These are phyloP conservation scores for Alloscopus bannaensis DNA, from an alignment of 2,888 invertebrate species.

Conservation along the genomic window DNA sequence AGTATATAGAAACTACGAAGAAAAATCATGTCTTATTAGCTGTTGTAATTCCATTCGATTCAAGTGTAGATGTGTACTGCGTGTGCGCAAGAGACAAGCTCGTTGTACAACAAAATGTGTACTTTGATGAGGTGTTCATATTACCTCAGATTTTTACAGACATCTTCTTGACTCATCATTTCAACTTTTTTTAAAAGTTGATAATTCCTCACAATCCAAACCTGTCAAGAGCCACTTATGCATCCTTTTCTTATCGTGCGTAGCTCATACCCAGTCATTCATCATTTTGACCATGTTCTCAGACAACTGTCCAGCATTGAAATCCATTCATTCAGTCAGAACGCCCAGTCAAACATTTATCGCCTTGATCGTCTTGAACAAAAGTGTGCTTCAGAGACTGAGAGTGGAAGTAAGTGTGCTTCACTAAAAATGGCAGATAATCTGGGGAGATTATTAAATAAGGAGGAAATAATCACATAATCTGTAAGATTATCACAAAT, in stretches of 20 bases:
- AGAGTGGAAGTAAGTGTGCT: conserved; percentile 33
- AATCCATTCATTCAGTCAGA: conserved; percentile 9
- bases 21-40: no score
- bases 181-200: conserved; percentile 57
- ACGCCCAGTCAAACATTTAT: no score
- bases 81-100: no score
- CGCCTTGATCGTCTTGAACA: no score
- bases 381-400: neutral
- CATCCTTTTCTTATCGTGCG: conserved; percentile 50
- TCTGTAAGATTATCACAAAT: conserved; percentile 27
- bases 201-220: conserved; percentile 63
- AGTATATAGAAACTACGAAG: no score
- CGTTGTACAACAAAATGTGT: no score
- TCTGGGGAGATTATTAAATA: no score
- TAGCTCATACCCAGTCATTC: conserved; percentile 57
- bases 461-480: no score
- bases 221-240: conserved; percentile 64
- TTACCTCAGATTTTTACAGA: no score
- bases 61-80: no score
- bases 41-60: no score
- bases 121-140: no score
- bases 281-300: conserved; percentile 60
- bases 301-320: conserved; percentile 9
- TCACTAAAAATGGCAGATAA: conserved; percentile 31
- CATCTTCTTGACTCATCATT: conserved; percentile 52